phyloP scores from a whole-genome alignment of 2,113 vertebrate species.

The Pangasianodon hypophthalmus region DNA sequence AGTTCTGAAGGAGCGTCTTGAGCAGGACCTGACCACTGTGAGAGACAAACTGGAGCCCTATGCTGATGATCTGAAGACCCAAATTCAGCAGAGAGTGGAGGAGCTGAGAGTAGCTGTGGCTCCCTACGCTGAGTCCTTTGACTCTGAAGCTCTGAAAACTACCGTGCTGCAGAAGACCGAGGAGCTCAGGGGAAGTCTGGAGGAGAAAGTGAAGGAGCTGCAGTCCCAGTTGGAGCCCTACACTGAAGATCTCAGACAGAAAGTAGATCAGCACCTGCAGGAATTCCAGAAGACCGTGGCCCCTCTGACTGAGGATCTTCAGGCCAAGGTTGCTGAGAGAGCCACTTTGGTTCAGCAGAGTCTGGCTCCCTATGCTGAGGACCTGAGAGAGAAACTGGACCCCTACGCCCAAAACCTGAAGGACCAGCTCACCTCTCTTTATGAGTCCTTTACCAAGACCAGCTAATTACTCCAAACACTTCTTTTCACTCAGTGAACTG shows the following conservation, averaged over 20 bases:
- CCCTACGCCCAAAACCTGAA: constrained; percentile 68
- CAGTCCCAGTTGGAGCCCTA: constrained; percentile 65
- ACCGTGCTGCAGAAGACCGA: constrained; percentile 58
- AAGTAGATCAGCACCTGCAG: constrained; percentile 64
- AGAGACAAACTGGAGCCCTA: constrained; percentile 65
- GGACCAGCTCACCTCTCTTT: constrained; percentile 58
- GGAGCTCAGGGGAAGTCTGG: constrained; percentile 64
- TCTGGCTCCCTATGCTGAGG: constrained; percentile 65
- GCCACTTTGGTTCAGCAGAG: constrained; percentile 62
- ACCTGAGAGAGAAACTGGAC: constrained; percentile 62
- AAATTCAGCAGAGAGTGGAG: constrained; percentile 77
- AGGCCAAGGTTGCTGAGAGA: constrained; percentile 57
- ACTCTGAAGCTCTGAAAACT: constrained; percentile 56
- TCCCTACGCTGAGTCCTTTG: constrained; percentile 60
- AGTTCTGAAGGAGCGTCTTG: constrained; percentile 65
- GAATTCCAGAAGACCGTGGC: constrained; percentile 67
- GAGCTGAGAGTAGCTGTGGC: constrained; percentile 69
- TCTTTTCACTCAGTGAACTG: background rate
- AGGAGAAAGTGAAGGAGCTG: constrained; percentile 66
- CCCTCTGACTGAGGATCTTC: constrained; percentile 64
- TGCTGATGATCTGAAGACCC: constrained; percentile 67
- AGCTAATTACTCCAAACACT: constrained; percentile 44
- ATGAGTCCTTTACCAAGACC: constrained; percentile 58
- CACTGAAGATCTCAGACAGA: constrained; percentile 62
- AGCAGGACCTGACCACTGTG: constrained; percentile 62